Base-by-base conservation (phyloP, 2,797 vertebrate genomes). In the Sebastes variabilis region DNA sequence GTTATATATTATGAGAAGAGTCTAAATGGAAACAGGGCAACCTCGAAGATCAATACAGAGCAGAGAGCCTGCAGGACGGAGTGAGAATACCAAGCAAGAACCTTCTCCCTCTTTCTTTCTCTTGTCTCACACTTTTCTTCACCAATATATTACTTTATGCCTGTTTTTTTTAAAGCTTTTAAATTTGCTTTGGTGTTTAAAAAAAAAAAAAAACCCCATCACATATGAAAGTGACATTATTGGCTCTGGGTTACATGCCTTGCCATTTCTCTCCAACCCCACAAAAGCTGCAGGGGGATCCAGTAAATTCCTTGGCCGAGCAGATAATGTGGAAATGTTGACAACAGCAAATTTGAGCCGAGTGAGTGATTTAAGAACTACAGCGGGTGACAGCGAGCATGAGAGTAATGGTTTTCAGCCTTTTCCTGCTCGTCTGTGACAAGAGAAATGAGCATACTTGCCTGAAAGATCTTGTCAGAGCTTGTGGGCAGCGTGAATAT, bases 321-420 rank as follows among this genome's bases (percentile, higher is more conserved):
- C 86, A 89, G 91, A 94, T 93, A 93, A 93, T 93, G 93, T 94
- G 91, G 91, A 95, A 94, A 93, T 89, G 91, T 93, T 91, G 91
- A 92, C 93, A 94, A 93, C 93, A 89, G 93, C 91, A 92, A 88
- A 92, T 91, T 92, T 92, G 82, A 89, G 87, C 77, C 59, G 76
- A 93, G 87, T 92, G 90, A 94, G 89, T 92, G 93, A 94, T 94
- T 94, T 92, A 92, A 92, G 85, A 72, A 87, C 82, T 87, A 65
- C 87, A 81, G 87, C 49, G 87, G 87, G 82, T 89, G 92, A 93
- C 92, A 82, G 88, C 67, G 75, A 90, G 90, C 81, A 82, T 56
- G 84, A 87, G 84, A 92, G 88, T 87, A 83, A 92, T 89, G 85
- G 86, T 88, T 93, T 89, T 93, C 89, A 82, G 88, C 87, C 88